Base-by-base conservation (phyloP, 2,888 invertebrate genomes). In the Danaus chrysippus region DNA sequence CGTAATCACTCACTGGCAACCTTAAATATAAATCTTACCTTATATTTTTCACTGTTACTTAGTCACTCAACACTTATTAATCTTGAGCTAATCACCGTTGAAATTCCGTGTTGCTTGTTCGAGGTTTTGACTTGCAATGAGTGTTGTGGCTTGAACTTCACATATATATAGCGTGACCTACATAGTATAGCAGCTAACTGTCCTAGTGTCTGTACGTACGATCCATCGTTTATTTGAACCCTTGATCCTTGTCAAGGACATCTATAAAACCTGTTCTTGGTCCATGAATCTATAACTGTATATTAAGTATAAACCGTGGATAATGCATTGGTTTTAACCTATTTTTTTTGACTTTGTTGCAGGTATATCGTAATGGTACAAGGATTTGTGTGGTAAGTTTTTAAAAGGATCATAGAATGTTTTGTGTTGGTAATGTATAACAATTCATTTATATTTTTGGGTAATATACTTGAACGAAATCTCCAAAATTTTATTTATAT, bases 131-230 rank as follows among this genome's bases (percentile, higher is more conserved):
- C 88, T 87, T 84, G 88, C 88, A 88, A 92, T 93, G 93, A 92
- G 91, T 89, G 92, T 91, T 90, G 92, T 92, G 93, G 94, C 95
- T 94, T 95, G 94, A 95, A 95, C 95, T 95, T 95, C 93, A 91
- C 92, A 92, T 95, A 94, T 95, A 95, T 95, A 95, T 95, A 95
- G 89, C 87, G 87, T 94, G 95, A 95, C 95, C 95, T 93, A 95
- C 94, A 93, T 95, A 85, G 82, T 72, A 93, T 93, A 74, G 75
- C 78, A 76, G 81, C 76, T 90, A 88, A 88, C 89, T 90, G 89
- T 89, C 87, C 83, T 84, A 83, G 82, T 82, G 79, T 76, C 78
- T 76, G 75, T 78, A 73, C 75, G 79, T 77, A 78, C 82, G 80
- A 85, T 80, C 79, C 77, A 82, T 87, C 87, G 86, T 84, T 83